Base-by-base conservation (phyloP, 1,140 invertebrate species). In the Heterodera carotae region DNA sequence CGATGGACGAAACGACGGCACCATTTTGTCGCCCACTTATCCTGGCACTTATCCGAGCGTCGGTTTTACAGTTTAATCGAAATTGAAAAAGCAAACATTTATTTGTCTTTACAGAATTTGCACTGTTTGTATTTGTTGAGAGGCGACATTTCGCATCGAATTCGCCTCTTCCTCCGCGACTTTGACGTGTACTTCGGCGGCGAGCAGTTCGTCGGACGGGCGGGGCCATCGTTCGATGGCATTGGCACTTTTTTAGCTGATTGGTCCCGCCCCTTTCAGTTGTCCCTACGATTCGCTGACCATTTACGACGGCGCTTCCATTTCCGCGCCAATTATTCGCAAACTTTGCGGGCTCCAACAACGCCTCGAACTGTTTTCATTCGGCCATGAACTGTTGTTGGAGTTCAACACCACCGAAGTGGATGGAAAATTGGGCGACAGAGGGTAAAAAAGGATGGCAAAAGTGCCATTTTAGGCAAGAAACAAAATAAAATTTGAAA, bases 101-200 rank as follows among this genome's bases (percentile, higher is more conserved):
- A 18, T 56, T 56, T 56, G 25, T 70, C 67, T 60, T 69, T 82
- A 72, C 76, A 84, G 77, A 88, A 87, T 75, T 86, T 88, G 69
- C 77, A 84, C 33, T 88, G 86, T 67, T 81, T 79, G 53, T 88
- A 88, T 66, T 92, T 93, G 89, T 95, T 99, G 89, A 91, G 93
- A 82, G 97, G 97, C n/a, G 91, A 91, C 83, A 90, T 91, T 33
- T 92, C 93, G 73, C 94, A 99, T 89, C 90, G 97, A 84, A 93
- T 99, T 81, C 92, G 94, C 78, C 90, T 99, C 79, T 94, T 95
- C 89, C 99, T 99, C 90, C 91, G 94, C 84, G 97, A 99, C 90
- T 98, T 99, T 90, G 96, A 98, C 89, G 91, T 99, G 72, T 98
- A 97, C 90, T 97, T 94, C 90, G 97, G 97, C 82, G 97, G 96